Percentiles rank a stretch among this genome's conserved stretches.
phyloP scores from a whole-genome alignment of 2,888 invertebrate species.

The Drosophila engyochracea region DNA sequence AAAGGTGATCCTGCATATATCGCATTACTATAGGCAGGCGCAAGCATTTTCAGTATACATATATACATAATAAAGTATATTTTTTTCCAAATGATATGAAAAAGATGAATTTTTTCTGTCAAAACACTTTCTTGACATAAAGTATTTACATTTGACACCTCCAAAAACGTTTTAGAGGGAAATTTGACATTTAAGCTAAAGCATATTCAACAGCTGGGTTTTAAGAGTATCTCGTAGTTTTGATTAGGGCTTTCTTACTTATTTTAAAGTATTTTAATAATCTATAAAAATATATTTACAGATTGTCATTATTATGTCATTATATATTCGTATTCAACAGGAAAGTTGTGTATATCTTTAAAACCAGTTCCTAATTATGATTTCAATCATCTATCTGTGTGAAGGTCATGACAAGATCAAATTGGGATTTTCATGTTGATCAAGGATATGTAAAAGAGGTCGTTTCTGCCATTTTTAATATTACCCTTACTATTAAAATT shows the following conservation, averaged over 20 bases:
- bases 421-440: neutral
- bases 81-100: neutral
- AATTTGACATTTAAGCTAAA: neutral
- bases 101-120: neutral
- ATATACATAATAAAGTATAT: accelerated
- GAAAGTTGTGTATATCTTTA: neutral
- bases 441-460: neutral
- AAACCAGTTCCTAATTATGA: neutral
- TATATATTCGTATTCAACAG: neutral
- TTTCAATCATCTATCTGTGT: neutral
- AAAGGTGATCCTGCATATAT: too few relatives aligned
- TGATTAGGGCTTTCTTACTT: neutral
- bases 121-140: neutral
- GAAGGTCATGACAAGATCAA: neutral
- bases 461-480: neutral
- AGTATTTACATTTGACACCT: neutral
- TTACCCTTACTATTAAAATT: neutral
- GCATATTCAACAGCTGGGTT: neutral
- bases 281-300: too few relatives aligned
- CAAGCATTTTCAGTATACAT: neutral
- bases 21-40: too few relatives aligned
- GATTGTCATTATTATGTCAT: neutral
- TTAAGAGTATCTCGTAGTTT: neutral
- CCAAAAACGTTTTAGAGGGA: neutral
- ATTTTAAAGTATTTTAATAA: neutral